Evolutionary conservation across 2,888 invertebrate species (phyloP), one percentile per base, ranked within the genome.

Genomic region (Hyppa rectilinea): DNA sequence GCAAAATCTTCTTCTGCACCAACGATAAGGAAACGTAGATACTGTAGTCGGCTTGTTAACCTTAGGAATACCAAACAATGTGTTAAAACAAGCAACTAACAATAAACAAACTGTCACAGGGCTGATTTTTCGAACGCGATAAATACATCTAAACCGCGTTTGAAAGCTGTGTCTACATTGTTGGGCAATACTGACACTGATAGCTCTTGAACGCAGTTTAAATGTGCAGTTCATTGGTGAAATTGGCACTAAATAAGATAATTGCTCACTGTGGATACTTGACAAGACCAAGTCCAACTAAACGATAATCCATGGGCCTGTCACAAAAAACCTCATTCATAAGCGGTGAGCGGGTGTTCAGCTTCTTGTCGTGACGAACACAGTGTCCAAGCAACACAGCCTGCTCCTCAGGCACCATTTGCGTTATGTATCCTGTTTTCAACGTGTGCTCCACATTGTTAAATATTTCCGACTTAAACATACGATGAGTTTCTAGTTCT

Each of bases 401-500:
- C 20, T 95, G 91, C 87, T 97, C 97, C 67, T 94, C 94, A 14
- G 73, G 66, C 4, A 31, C 12, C 80, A 80, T 80, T 9, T 70
- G 10, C 2, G 73, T 14, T 58, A 95, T 89, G 65, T 93, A 94
- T 20, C 83, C 88, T 0, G 95, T 94, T 69, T 91, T 89, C 56
- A 95, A 71, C 1, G 86, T 92, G 84, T 97, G 96, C 83, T 96
- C 95, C 17, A 96, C 95, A 0, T 94, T 92, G 85, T 97, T 97
- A 85, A 97, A 97, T 78, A 95, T 93, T 67, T 96, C 96, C 0
- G 96, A 96, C 86, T 97, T 96, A 81, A 97, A 96, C 60, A 97
- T 80, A 68, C 97, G 94, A 85, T 97, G 96, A 49, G 96, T 88
- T 93, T 97, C 97, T 70, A 96, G 84, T 89, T 97, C 97, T 97